Conservation (phyloP, 2,113 vertebrate genomes). For the Thymallus thymallus region DNA sequence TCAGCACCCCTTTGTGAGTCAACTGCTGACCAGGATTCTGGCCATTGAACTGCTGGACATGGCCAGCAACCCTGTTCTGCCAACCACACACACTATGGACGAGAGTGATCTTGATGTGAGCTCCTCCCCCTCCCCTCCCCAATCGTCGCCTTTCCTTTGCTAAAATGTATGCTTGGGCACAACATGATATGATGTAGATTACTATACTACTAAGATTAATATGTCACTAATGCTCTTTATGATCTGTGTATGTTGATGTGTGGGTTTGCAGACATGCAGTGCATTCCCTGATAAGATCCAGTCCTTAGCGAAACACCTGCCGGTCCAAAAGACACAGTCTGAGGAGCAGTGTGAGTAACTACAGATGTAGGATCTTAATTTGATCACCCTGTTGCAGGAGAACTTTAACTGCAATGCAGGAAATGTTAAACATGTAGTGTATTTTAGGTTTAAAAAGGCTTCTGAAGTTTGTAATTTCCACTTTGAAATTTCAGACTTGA, state of each 20-base stretch:
- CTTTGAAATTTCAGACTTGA: too few species aligned
- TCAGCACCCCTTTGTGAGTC: conserved; percentile 72
- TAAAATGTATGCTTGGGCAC: not conserved
- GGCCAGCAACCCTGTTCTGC: conserved; percentile 68
- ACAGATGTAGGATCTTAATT: too few species aligned
- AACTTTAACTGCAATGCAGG: too few species aligned
- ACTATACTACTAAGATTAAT: too few species aligned
- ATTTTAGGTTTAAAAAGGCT: too few species aligned
- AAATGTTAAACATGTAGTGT: too few species aligned
- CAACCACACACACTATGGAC: conserved; percentile 52
- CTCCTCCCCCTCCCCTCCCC: not conserved
- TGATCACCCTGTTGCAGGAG: too few species aligned
- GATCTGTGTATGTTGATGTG: not conserved
- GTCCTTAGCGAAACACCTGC: conserved; percentile 56
- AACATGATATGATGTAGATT: too few species aligned
- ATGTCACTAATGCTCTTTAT: not conserved
- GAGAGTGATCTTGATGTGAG: conserved; percentile 70
- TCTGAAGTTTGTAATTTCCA: too few species aligned
- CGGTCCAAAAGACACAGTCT: conserved; percentile 58
- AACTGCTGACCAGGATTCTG: conserved; percentile 68
- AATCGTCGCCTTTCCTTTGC: not conserved
- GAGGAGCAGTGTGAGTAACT: conserved; percentile 74
- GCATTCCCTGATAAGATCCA: conserved; percentile 76
- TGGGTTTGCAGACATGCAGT: conserved; percentile 53
- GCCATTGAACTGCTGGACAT: conserved; percentile 74